Base-by-base conservation (phyloP, 2,113 vertebrate genomes). In the Gorsachius goisagi region DNA sequence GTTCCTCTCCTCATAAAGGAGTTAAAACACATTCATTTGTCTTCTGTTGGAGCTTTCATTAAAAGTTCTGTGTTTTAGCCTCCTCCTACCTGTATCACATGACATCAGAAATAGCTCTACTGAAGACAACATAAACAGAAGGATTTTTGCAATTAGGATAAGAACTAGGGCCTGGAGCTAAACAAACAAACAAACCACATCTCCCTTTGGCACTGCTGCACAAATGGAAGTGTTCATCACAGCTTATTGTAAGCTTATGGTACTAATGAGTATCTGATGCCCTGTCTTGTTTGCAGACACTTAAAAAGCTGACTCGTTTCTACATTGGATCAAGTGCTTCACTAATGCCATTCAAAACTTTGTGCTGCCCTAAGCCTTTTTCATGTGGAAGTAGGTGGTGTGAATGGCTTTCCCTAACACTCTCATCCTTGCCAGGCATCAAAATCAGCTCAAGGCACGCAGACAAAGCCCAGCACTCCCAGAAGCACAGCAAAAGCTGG, bases 261-360 rank as follows among this genome's bases (percentile, higher is more conserved):
- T 21, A 89, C 63, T 95, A 88, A 88, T 74, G 55, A 91, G 47
- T 83, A 77, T 79, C 73, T 84, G 85, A 93, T 87, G 56, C 26
- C 66, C 20, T 37, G 19, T 53, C 81, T 90, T 52, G 63, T 69
- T 68, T 91, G 72, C 67, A 88, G 85, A 77, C 32, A 59, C 68
- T 88, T 80, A 50, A 60, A 94, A 93, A 80, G 12, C n/a, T 49
- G 50, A 45, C 28, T 85, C 58, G 35, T 67, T 88, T 71, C 75
- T 85, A 3, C 53, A 39, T 17, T 47, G 55, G 18, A 74, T 67
- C 63, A 56, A 33, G 28, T 49, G n/a, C 45, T 79, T 56, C 37
- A 21, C 17, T 63, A 74, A 83, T 15, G 52, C 45, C 33, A 39
- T 67, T 90, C 53, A 73, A 35, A 93, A 73, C 11, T 49, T 39